Base-by-base conservation (phyloP, 1,140 invertebrate genomes). In the Bombus ignitus region DNA sequence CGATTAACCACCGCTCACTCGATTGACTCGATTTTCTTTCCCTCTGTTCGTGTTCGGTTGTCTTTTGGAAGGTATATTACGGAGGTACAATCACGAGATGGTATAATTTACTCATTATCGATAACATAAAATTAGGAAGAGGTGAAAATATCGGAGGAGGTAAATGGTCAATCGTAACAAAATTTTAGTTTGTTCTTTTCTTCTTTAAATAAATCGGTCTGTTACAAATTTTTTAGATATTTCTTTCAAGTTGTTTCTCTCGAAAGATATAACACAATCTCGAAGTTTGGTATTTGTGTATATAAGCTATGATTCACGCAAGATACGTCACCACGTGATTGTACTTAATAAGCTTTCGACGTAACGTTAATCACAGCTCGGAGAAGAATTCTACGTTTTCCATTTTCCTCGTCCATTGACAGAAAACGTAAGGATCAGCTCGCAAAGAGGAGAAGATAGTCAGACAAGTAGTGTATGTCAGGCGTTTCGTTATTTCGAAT, bases 391-490 rank as follows among this genome's bases (percentile, higher is more conserved):
- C 15, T 65, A 77, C 32, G 39, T 35, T 53, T 22, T 53, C 47
- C 18, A 53, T 37, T 72, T 53, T n/a, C 25, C n/a, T 39, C 37
- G 13, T 59, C 22, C 25, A 22, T 28, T 35, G 25, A 25, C 13
- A 39, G 57, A 9, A 76, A 76, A 59, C 74, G 53, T 28, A 59
- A 39, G 74, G 28, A 59, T 76, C 35, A 59, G 74, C 13, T 76
- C 74, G 74, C 74, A 53, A 28, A 76, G 35, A 76, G 74, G 53
- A 76, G 74, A 76, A 59, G 74, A 76, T 76, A 76, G 47, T 35
- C 25, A 76, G 74, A 39, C 37, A 37, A 76, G 74, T 35, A 35
- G 74, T 35, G 28, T 62, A 62, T n/a, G 28, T 37, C 47, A 37
- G 74, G 25, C 74, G 74, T 25, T 57, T 75, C 73, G 28, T 72